Evolutionary conservation across 1,140 invertebrate genomes (phyloP), one percentile per base, ranked within the genome.

Genomic region (Dermatophagoides farinae): DNA sequence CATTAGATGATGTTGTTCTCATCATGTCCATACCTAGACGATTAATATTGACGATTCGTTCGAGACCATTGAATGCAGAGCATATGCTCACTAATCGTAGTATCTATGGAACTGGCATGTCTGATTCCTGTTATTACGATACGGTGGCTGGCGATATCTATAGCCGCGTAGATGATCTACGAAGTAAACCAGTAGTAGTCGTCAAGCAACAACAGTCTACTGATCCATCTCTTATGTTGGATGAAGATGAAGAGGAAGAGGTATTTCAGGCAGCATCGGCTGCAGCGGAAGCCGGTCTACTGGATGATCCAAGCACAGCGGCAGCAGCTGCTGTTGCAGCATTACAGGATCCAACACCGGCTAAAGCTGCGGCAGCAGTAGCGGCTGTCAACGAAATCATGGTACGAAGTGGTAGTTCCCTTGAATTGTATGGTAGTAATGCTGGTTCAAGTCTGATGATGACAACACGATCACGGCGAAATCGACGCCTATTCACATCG

Each of bases 21-120:
- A 88, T 97, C 67, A 97, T 98, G 88, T 96, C 90, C 66, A 98
- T 98, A 74, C 93, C 95, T 0, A 79, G 91, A 67, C 80, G 93
- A 66, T 77, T 98, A 66, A 82, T 97, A 23, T 78, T 98, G 54
- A 90, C 88, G 12, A 64, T 64, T 31, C 62, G 62, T 14, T 57
- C 62, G 41, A 18, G 41, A 4, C 52, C 40, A 50, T n/a, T 60
- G 11, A 54, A 43, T 23, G 18, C 46, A 6, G 53, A 55, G 6
- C 53, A 55, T 25, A 55, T 55, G 53, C 23, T 55, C 5, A 14
- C 53, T 2, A 18, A 46, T 62, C 52, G 44, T 23, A 31, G 8
- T 31, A 41, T 55, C 20, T 43, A 54, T 49, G 53, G 50, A 6
- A 41, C 11, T 0, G n/a, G 31, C 16, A 12, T 41, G 31, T 57